Evolutionary conservation across 1,140 invertebrate species (phyloP).

Genomic region (Cydia splendana): DNA sequence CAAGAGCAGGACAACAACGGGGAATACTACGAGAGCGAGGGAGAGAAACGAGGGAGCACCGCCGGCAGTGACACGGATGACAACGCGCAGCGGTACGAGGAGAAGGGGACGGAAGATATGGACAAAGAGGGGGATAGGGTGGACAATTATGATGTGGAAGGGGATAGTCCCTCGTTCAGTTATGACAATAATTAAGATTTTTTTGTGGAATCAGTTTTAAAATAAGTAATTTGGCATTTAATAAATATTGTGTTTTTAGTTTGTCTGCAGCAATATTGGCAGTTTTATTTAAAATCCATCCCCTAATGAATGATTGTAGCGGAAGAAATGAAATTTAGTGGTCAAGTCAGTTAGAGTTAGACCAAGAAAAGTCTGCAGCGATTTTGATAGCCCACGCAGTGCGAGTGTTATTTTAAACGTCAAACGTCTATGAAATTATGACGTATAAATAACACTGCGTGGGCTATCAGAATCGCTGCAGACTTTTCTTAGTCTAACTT

Average conservation of each 20-base stretch:
- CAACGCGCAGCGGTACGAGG: constrained; percentile 36
- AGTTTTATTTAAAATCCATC: not conserved
- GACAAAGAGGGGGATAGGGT: constrained; percentile 33
- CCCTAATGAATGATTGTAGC: too few species aligned
- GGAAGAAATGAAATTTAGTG: too few species aligned
- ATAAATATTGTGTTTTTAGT: not conserved
- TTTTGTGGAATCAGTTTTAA: not conserved
- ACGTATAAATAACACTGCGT: too few species aligned
- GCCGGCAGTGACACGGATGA: constrained; percentile 30
- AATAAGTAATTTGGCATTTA: not conserved
- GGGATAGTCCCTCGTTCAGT: constrained; percentile 35
- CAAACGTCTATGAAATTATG: too few species aligned
- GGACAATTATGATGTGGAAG: constrained; percentile 37
- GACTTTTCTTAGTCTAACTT: too few species aligned
- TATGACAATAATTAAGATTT: constrained; percentile 35
- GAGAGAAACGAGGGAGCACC: constrained; percentile 22
- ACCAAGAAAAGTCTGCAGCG: too few species aligned
- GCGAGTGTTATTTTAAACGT: too few species aligned
- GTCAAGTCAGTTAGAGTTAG: too few species aligned
- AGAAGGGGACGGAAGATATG: constrained; percentile 32
- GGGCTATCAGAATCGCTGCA: too few species aligned
- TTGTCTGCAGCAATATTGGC: not conserved
- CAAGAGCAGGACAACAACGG: constrained; percentile 36
- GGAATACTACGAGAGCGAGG: not conserved
- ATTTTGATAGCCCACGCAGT: too few species aligned